Percentiles rank a stretch among this genome's conserved stretches.
Conservation (phyloP, 2,888 invertebrate species). For the Rhorus exstirpatorius region DNA sequence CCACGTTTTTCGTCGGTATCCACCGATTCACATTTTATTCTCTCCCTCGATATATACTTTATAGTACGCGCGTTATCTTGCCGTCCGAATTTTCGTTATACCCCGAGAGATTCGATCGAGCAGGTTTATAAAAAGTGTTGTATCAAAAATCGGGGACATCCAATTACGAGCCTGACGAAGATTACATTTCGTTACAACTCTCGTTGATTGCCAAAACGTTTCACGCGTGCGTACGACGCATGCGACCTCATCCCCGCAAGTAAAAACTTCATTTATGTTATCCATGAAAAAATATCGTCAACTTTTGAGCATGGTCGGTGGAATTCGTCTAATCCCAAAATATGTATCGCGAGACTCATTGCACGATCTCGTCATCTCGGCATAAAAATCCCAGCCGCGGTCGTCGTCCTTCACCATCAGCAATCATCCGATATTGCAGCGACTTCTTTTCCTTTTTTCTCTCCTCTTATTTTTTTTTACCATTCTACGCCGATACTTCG, state of each 20-base stretch:
- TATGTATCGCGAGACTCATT: constrained; percentile 41
- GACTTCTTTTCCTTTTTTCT: constrained; percentile 54
- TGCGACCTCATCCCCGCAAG: constrained; percentile 49
- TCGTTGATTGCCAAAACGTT: constrained; percentile 48
- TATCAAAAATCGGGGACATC: constrained; percentile 40
- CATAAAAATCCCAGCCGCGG: constrained; percentile 56
- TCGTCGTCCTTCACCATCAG: constrained; percentile 62
- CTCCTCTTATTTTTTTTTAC: constrained; percentile 25
- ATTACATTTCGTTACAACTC: constrained; percentile 42
- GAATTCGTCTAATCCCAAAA: constrained; percentile 59
- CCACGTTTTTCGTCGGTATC: constrained; percentile 23
- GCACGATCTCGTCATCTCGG: constrained; percentile 36
- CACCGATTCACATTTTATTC: constrained; percentile 77
- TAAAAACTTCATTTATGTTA: constrained; percentile 45
- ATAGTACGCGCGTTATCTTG: constrained; percentile 17
- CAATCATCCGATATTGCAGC: constrained; percentile 67
- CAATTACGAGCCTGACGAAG: constrained; percentile 34
- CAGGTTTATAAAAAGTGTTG: constrained; percentile 47
- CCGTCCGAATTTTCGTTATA: constrained; percentile 7
- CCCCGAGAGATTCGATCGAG: constrained; percentile 20
- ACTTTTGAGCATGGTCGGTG: constrained; percentile 9
- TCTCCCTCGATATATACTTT: constrained; percentile 31
- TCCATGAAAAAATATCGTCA: constrained; percentile 18
- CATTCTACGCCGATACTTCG: constrained; percentile 62
- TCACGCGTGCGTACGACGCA: constrained; percentile 36